Evolutionary conservation across 1,140 invertebrate genomes (phyloP), one percentile per base, ranked within the genome.

Genomic region (Euglossa dilemma): DNA sequence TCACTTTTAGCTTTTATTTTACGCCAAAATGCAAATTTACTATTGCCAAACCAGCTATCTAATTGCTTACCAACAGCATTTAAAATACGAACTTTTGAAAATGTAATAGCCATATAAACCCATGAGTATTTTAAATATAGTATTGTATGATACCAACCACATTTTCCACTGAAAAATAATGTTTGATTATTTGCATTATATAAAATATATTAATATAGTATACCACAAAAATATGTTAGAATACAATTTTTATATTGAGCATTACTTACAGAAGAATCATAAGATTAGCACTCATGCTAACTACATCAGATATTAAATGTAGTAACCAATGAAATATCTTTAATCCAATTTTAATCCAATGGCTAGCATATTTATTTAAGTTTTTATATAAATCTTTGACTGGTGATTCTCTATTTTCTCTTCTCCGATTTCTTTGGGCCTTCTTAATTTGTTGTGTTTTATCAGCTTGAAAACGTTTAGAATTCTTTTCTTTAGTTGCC

Each of bases 281-380:
- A 80, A 98, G 95, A 93, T 97, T 97, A 61, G 96, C 95, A 89
- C 97, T 97, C 94, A 98, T 96, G 69, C 96, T 96, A 74, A 96
- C 95, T 82, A 97, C 96, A 92, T 98, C 97, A 78, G 96, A 97
- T 12, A 98, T 95, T 73, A 98, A 93, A 94, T 97, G 96, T 66
- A 97, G 93, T 64, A 98, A 95, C 97, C 97, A 98, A 72, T 96
- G 95, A 77, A 97, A 90, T 79, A 97, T 95, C 84, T 96, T 96
- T 76, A 96, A 94, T 43, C 95, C 95, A 28, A 96, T 95, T 88
- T 96, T 96, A 91, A 96, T 96, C 97, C 97, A 97, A 67, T 95
- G 95, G 86, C 95, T 95, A 4, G 95, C 90, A 87, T 96, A 96
- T 82, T 95, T 94, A 66, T 91, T 92, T 12, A 93, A 87, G 73